A percentile compares a stretch with the other conserved stretches of the same genome.
phyloP scores from a whole-genome alignment of 2,113 vertebrate genomes.

The Ranitomeya imitator region DNA sequence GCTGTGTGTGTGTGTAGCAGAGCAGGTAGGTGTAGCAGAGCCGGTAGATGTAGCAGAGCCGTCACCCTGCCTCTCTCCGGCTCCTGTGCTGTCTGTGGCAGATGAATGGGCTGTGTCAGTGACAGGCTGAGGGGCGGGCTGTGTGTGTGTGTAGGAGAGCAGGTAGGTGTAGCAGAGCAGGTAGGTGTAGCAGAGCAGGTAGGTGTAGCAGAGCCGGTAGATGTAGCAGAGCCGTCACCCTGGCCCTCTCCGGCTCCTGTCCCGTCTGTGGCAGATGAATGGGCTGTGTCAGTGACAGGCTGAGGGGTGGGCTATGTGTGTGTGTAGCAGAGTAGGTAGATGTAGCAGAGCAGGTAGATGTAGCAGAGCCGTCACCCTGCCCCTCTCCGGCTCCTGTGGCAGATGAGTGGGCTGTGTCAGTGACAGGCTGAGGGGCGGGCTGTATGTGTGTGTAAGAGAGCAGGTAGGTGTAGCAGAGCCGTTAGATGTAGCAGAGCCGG shows the following conservation, averaged over 20 bases:
- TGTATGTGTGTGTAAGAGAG: slow-evolving; percentile 38
- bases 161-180: neutral
- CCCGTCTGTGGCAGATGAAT: neutral
- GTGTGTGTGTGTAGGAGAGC: slow-evolving; percentile 33
- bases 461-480: too few species aligned
- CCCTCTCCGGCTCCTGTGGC: neutral
- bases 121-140: slow-evolving; percentile 49
- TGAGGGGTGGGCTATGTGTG: slow-evolving; percentile 51
- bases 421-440: slow-evolving; percentile 49
- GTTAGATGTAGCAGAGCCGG: neutral
- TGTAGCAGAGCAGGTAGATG: neutral
- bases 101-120: slow-evolving; percentile 15
- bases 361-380: neutral
- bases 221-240: neutral
- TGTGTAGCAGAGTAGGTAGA: slow-evolving; percentile 16
- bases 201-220: neutral
- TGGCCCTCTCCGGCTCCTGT: neutral
- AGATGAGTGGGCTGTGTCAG: slow-evolving; percentile 11
- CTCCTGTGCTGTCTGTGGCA: neutral
- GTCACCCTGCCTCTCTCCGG: neutral
- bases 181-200: neutral
- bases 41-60: neutral
- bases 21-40: neutral
- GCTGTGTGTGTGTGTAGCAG: slow-evolving; percentile 44
- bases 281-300: slow-evolving; percentile 37